These are phyloP conservation scores for Suricata suricatta DNA, from an alignment of 2,113 vertebrate genomes.

Conservation along the genomic window DNA sequence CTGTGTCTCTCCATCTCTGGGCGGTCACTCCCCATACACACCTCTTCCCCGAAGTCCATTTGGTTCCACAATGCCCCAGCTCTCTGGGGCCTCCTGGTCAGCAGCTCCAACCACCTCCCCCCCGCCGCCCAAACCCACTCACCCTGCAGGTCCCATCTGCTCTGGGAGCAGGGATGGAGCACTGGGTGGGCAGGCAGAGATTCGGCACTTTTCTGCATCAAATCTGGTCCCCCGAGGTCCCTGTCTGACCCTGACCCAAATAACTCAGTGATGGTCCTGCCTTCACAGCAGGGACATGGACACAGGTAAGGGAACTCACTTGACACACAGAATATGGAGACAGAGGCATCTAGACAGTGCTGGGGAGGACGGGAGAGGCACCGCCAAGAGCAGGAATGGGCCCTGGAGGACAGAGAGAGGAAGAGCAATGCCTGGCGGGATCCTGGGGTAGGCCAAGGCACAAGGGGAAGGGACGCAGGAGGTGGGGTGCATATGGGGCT, in stretches of 20 bases:
- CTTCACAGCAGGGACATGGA: too few relatives aligned
- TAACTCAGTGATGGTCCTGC: not conserved
- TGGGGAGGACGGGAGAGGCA: not conserved
- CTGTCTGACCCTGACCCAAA: not conserved
- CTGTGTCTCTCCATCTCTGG: too few relatives aligned
- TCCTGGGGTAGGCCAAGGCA: accelerated
- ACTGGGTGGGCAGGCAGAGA: too few relatives aligned
- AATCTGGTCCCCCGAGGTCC: not conserved
- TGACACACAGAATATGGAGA: not conserved
- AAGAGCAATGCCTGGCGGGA: too few relatives aligned
- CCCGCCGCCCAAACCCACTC: too few relatives aligned
- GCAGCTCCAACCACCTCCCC: too few relatives aligned
- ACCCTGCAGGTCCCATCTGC: too few relatives aligned
- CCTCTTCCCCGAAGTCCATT: accelerated
- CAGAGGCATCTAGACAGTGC: not conserved
- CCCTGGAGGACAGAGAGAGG: not conserved
- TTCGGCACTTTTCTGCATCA: not conserved
- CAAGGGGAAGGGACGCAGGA: not conserved
- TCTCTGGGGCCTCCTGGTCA: too few relatives aligned
- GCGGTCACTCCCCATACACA: accelerated
- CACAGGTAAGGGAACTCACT: not conserved
- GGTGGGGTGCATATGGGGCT: not conserved
- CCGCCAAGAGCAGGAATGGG: not conserved
- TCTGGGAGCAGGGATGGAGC: not conserved
- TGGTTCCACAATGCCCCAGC: not conserved